Base-by-base conservation (phyloP, 2,797 vertebrate genomes). In the Emydoidea blandingii region DNA sequence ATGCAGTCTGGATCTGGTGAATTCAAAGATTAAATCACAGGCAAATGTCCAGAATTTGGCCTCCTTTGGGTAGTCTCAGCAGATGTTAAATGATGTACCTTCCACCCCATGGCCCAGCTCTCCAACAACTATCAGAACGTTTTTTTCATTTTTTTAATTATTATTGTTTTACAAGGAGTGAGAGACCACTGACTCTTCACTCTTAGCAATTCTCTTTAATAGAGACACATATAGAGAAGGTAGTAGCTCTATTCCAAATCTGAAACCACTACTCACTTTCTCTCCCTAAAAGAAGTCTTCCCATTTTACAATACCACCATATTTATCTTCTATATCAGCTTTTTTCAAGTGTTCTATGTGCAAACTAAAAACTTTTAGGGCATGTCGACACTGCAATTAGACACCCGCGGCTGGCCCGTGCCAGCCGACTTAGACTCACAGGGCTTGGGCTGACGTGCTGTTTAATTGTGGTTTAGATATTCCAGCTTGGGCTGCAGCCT, bases 71-170 rank as follows among this genome's bases (percentile, higher is more conserved):
- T 49, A 79, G 52, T 27, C 21, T 80, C 44, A 23, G 9, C 82
- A 86, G 31, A 50, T 21, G 92, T 34, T 5, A 89, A 57, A 72
- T 10, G 37, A 72, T 3, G 10, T 41, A 23, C 65, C 19, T 72
- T 91, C 0, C 0, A 59, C n/a, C 6, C n/a, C 4, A 29, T 21
- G 65, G 9, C 1, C 5, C n/a, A 80, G 65, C 4, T 78, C 19
- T 25, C 76, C 80, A 11, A 80, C 59, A 89, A 87, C 50, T 19
- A 83, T 54, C 37, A 68, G 50, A 92, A 86, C 25, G 54, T 68
- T 11, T 91, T 82, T 74, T 29, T 79, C 15, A 16, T 21, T 68
- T 19, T 68, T 29, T 47, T 23, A 76, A 76, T 47, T 21, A 14
- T 23, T 87, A 44, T 27, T 8, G 21, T 74, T 88, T 37, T 53